Conservation (phyloP, 2,797 vertebrate genomes). For the Acipenser transmontanus region DNA sequence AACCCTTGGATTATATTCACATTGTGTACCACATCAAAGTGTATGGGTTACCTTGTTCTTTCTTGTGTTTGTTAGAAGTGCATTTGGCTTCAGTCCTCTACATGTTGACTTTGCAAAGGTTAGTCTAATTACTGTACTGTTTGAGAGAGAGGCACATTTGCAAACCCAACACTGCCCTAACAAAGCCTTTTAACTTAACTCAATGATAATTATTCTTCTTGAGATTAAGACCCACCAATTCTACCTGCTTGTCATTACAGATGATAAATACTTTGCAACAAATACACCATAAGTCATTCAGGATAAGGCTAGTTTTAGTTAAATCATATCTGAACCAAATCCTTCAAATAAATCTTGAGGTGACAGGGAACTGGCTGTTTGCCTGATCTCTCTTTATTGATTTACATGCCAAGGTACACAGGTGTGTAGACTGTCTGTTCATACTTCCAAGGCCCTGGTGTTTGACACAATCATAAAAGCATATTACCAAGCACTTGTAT, state of each 20-base stretch:
- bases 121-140: background rate
- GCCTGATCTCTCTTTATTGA: conserved; percentile 55
- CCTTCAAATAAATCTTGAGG: conserved; percentile 45
- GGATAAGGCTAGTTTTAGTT: conserved; percentile 33
- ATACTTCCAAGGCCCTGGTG: conserved; percentile 59
- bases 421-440: conserved; percentile 71
- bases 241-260: background rate
- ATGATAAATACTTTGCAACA: background rate
- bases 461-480: conserved; percentile 55
- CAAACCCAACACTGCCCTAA: background rate
- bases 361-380: conserved; percentile 74
- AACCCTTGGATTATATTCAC: background rate
- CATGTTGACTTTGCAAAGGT: background rate
- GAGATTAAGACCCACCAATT: conserved; percentile 2
- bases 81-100: background rate
- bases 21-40: background rate
- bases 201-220: conserved; percentile 7
- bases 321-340: conserved; percentile 46
- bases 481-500: conserved; percentile 2
- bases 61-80: conserved; percentile 3
- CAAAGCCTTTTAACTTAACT: background rate
- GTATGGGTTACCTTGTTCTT: background rate
- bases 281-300: conserved; percentile 10
- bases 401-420: conserved; percentile 76
- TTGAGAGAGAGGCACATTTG: background rate